phyloP scores from a whole-genome alignment of 2,888 invertebrate species.

The Hanleya hanleyi region DNA sequence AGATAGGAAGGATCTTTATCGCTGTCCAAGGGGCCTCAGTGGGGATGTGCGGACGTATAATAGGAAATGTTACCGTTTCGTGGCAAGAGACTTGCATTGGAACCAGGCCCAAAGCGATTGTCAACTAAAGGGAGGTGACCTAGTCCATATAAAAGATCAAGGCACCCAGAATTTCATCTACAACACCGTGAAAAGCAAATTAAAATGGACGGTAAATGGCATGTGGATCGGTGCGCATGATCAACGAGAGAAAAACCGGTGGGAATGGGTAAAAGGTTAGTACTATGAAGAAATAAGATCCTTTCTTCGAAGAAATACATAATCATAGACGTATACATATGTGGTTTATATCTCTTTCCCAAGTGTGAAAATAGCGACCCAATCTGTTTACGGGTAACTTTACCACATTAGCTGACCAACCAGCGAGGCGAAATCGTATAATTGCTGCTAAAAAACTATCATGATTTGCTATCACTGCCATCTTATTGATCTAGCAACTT shows the following conservation, averaged over 20 bases:
- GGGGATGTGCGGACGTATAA: background rate
- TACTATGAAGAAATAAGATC: background rate
- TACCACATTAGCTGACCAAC: no score
- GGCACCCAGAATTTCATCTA: background rate
- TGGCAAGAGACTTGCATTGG: background rate
- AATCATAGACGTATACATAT: no score
- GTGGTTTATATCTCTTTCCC: no score
- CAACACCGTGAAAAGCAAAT: background rate
- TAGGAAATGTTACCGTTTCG: background rate
- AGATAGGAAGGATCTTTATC: background rate
- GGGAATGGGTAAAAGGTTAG: conserved; percentile 2
- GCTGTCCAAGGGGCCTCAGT: background rate
- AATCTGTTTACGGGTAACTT: no score
- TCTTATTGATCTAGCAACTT: no score
- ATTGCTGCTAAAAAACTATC: no score
- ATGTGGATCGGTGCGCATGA: conserved; percentile 4
- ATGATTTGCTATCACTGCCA: no score
- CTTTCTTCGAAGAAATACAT: background rate
- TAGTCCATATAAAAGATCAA: background rate
- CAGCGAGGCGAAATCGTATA: no score
- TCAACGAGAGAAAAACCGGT: background rate
- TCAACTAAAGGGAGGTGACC: conserved; percentile 6
- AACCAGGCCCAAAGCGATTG: background rate
- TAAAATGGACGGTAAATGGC: background rate
- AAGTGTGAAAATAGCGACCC: no score